These are phyloP conservation scores for Siniperca undulata DNA, from an alignment of 2,797 vertebrate genomes.

Conservation along the genomic window DNA sequence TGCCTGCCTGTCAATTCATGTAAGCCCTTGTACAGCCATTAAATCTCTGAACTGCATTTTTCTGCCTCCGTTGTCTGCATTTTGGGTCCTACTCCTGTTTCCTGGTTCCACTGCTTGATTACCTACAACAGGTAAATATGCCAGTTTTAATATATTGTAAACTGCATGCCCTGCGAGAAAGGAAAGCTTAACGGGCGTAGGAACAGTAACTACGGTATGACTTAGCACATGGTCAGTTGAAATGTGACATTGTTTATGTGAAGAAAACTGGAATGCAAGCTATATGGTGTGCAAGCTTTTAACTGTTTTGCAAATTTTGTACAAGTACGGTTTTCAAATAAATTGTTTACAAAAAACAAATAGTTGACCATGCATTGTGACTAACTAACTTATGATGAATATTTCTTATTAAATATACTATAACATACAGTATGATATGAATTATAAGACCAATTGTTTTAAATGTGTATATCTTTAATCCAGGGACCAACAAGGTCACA, in stretches of 20 bases:
- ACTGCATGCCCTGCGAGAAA: no score
- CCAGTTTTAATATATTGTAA: no score
- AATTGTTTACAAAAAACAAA: neutral
- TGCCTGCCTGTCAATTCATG: no score
- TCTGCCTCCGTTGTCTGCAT: no score
- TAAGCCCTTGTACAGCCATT: no score
- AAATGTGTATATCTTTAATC: neutral
- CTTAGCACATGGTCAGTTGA: neutral
- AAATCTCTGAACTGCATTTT: no score
- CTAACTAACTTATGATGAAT: neutral
- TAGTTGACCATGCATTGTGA: neutral
- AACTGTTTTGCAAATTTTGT: neutral
- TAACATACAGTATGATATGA: neutral
- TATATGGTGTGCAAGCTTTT: no score
- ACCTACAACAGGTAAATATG: no score
- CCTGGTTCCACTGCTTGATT: no score
- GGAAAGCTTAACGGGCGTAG: no score
- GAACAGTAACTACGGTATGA: neutral
- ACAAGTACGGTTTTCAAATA: neutral
- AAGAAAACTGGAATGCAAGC: neutral
- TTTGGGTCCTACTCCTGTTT: no score
- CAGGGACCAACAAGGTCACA: slow-evolving; percentile 17
- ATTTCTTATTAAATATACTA: neutral
- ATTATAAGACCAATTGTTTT: neutral
- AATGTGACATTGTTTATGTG: slow-evolving; percentile 1